Base-by-base conservation (phyloP, 2,797 vertebrate genomes). In the Gorsachius magnificus region DNA sequence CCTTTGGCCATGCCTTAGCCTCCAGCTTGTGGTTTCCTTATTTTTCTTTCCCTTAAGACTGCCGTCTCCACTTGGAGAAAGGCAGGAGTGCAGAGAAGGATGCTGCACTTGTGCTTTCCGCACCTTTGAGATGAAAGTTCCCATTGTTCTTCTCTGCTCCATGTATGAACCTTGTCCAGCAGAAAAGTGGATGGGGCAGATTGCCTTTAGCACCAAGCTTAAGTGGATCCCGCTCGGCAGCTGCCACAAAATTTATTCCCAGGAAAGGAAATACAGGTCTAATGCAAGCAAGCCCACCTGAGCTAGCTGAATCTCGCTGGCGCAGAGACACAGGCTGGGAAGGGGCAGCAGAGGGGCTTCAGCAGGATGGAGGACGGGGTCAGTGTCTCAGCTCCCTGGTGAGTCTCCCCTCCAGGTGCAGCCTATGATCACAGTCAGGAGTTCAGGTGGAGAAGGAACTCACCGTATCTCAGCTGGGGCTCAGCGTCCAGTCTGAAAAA, bases 1-100 rank as follows among this genome's bases (percentile, higher is more conserved):
- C 83, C 71, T 89, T 61, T 83, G 88, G 93, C 86, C 0, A 0
- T 64, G 72, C 36, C 41, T 0, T 2, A 92, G 87, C 51, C 64
- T 94, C 46, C 80, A 95, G 81, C 89, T 92, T 95, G 92, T 93
- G 94, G 94, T 95, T 97, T 97, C 84, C 6, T 10, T 76, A 29
- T 91, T 96, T 95, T 95, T 78, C 72, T 81, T 83, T 53, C 78
- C 79, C 43, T 89, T 61, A 92, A 94, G 83, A 38, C 43, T 6
- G 3, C 75, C 0, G 0, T 83, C 50, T 85, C 43, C 15, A 14
- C 75, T 41, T 21, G 70, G 86, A 92, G 72, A 38, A 63, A 56
- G 86, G 78, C 2, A 4, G 50, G 50, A 92, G 75, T 0, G 0
- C 65, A 46, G 57, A 65, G 51, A 54, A 91, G 16, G 90, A 78